Evolutionary conservation across 2,113 vertebrate genomes (phyloP).

Genomic region (Atractosteus spatula): DNA sequence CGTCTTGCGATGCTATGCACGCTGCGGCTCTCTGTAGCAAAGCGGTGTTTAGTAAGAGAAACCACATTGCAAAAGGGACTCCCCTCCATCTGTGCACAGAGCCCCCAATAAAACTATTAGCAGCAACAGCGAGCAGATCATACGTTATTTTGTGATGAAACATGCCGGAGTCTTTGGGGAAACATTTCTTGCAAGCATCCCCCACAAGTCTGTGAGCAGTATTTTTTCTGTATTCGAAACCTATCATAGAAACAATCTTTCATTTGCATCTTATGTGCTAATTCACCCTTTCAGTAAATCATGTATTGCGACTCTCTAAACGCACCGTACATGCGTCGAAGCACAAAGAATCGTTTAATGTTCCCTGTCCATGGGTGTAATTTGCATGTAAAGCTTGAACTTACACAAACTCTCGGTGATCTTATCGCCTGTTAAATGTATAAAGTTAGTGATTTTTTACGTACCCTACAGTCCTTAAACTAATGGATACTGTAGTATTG

Average conservation of each 20-base stretch:
- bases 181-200: slow-evolving; percentile 1
- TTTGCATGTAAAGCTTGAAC: too few relatives aligned
- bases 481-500: too few relatives aligned
- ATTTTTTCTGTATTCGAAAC: background rate
- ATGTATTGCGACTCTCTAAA: too few relatives aligned
- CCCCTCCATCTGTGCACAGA: slow-evolving; percentile 38
- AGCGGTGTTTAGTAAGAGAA: slow-evolving; percentile 51
- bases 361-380: too few relatives aligned
- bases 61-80: slow-evolving; percentile 50
- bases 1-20: slow-evolving; percentile 60
- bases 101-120: slow-evolving; percentile 40
- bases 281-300: background rate
- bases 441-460: too few relatives aligned
- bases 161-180: slow-evolving; percentile 12
- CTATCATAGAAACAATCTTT: background rate
- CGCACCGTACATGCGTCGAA: too few relatives aligned
- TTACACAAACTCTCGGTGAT: too few relatives aligned
- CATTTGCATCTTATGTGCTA: background rate
- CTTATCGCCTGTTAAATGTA: too few relatives aligned
- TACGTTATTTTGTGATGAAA: slow-evolving; percentile 28
- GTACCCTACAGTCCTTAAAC: too few relatives aligned
- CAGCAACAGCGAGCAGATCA: slow-evolving; percentile 25
- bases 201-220: background rate
- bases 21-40: slow-evolving; percentile 54
- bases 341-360: too few relatives aligned